Evolutionary conservation across 2,888 invertebrate genomes (phyloP).

Genomic region (Biston stratarius): DNA sequence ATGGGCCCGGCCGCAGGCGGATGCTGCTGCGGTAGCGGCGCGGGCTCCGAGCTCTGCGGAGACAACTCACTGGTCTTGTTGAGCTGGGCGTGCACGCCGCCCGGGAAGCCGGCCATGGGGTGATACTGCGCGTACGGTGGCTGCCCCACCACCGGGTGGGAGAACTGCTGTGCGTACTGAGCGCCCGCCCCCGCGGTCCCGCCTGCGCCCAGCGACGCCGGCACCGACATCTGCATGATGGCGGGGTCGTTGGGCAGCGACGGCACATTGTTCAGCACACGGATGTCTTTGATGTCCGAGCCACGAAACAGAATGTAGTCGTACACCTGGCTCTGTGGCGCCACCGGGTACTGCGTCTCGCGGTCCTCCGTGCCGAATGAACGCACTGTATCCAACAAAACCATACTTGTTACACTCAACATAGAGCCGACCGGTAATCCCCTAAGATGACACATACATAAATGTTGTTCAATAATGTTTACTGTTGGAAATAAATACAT

Average conservation of each 20-base stretch:
- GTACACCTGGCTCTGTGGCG: conserved; percentile 98
- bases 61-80: conserved; percentile 86
- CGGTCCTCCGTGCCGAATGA: conserved; percentile 99
- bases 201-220: conserved; percentile 88
- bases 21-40: conserved; percentile 59
- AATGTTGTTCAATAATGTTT: background rate
- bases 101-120: conserved; percentile 83
- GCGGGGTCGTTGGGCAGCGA: conserved; percentile 98
- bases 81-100: conserved; percentile 76
- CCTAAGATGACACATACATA: too few relatives aligned
- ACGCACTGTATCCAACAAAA: conserved; percentile 89
- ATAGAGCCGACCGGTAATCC: background rate
- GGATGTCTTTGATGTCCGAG: conserved; percentile 99
- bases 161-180: conserved; percentile 88
- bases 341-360: conserved; percentile 97
- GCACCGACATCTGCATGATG: conserved; percentile 96
- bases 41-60: conserved; percentile 77
- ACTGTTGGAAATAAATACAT: background rate
- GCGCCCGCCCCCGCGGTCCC: conserved; percentile 83
- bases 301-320: conserved; percentile 99
- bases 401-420: background rate
- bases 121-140: conserved; percentile 80
- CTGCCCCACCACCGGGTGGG: conserved; percentile 90
- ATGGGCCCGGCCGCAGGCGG: conserved; percentile 69
- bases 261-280: conserved; percentile 95